These are phyloP conservation scores for Peromyscus maniculatus DNA, from an alignment of 2,113 vertebrate genomes.

Conservation along the genomic window DNA sequence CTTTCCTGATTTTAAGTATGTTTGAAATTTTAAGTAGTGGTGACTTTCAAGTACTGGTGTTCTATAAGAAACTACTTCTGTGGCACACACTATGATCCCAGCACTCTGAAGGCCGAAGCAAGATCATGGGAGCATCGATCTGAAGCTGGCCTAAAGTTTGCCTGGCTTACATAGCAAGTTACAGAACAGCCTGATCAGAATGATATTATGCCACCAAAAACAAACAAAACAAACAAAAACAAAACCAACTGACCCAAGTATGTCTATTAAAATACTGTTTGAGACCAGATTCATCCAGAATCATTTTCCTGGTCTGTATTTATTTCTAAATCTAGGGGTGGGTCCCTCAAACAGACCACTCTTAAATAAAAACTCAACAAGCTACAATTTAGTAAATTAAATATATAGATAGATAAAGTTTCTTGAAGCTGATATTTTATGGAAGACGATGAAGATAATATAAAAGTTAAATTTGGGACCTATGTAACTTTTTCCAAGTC, in stretches of 20 bases:
- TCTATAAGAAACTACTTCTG: background rate
- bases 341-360: background rate
- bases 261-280: background rate
- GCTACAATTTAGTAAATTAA: background rate
- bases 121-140: background rate
- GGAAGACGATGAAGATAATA: background rate
- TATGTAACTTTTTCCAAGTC: constrained; percentile 10
- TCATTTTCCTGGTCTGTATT: constrained; percentile 30
- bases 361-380: constrained; percentile 47
- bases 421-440: background rate
- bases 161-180: background rate
- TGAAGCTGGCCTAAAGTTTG: background rate
- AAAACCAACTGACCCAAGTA: background rate
- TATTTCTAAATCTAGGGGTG: constrained; percentile 42
- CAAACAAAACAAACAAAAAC: background rate
- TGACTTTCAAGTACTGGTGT: background rate
- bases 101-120: background rate
- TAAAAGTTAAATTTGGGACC: background rate
- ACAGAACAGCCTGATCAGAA: background rate
- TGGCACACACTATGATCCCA: background rate
- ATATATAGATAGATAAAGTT: background rate
- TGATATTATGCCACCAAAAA: background rate
- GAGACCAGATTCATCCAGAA: background rate
- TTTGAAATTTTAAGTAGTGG: background rate
- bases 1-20: background rate